These are phyloP conservation scores for Podarcis siculus DNA, from an alignment of 2,797 vertebrate genomes.

Conservation along the genomic window DNA sequence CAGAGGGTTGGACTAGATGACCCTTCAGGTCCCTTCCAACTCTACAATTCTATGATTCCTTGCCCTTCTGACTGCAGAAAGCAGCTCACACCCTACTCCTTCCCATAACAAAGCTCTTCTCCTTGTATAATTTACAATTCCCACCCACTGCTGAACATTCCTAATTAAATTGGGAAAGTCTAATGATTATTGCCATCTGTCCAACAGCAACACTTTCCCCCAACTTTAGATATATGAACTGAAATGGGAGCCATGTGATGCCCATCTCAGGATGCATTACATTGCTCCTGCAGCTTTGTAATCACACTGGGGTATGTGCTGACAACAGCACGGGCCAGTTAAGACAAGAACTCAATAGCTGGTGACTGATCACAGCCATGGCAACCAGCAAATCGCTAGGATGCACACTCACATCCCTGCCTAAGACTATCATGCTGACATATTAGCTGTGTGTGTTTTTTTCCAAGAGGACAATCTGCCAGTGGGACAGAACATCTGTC, in stretches of 20 bases:
- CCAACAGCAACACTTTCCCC: neutral
- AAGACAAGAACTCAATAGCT: neutral
- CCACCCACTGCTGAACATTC: neutral
- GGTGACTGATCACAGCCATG: neutral
- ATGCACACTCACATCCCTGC: neutral
- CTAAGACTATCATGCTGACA: neutral
- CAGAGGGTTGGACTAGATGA: too few relatives aligned
- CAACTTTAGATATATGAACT: neutral
- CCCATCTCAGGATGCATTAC: neutral
- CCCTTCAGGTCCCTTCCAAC: too few relatives aligned
- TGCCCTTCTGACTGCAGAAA: neutral
- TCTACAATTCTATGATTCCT: neutral
- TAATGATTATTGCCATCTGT: slow-evolving; percentile 1
- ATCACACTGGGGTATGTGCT: neutral
- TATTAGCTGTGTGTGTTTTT: neutral
- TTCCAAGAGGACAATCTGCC: neutral
- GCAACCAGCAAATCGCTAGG: neutral
- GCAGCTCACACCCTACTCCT: neutral
- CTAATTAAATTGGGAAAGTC: slow-evolving; percentile 1
- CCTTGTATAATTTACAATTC: neutral
- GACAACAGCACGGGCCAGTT: neutral
- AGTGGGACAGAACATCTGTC: neutral
- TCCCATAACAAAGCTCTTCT: neutral
- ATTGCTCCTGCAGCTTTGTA: neutral
- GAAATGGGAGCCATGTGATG: neutral